Base-by-base conservation (phyloP, 2,888 invertebrate genomes). In the Carterocephalus palaemon region DNA sequence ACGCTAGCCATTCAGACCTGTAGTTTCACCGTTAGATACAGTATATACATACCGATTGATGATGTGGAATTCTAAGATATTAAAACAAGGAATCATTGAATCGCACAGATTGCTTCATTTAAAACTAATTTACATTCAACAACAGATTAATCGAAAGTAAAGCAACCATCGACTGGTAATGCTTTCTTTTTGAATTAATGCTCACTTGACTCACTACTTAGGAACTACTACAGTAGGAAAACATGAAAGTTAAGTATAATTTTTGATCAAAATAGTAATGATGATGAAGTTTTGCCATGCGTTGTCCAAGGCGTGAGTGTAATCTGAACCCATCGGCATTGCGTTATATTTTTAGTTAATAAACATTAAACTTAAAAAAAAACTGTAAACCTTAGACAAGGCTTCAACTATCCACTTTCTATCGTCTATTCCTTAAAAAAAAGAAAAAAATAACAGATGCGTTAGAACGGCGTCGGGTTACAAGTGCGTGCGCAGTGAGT, bases 401-500 rank as follows among this genome's bases (percentile, higher is more conserved):
- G 13, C 16, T 33, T 32, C 33, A 22, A 19, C 33, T 28, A 10
- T 28, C 22, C 9, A 9, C 8, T 43, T 28, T 32, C 17, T 8
- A 6, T 8, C 12, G 34, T 45, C 37, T 45, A 45, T 45, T 45
- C 19, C 23, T 23, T 17, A 38, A 38, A 31, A 38, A 34, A 8
- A 28, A 6, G n/a, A 43, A 37, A 38, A 19, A 46, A 42, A 22
- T 15, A 22, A 40, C 20, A 31, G 29, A 37, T 38, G 45, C 37
- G 45, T 45, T 45, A 37, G 45, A 38, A 38, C 32, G 24, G 37
- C 37, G 23, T 45, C 45, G 32, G 32, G 45, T 45, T 45, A 45
- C 45, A 19, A 45, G 38, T 45, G 45, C 45, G 45, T 45, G 45
- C 45, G 45, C 45, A 45, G 45, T 38, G 45, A 45, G 31, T 45